phyloP scores from a whole-genome alignment of 2,113 vertebrate species.

The Cariama cristata region DNA sequence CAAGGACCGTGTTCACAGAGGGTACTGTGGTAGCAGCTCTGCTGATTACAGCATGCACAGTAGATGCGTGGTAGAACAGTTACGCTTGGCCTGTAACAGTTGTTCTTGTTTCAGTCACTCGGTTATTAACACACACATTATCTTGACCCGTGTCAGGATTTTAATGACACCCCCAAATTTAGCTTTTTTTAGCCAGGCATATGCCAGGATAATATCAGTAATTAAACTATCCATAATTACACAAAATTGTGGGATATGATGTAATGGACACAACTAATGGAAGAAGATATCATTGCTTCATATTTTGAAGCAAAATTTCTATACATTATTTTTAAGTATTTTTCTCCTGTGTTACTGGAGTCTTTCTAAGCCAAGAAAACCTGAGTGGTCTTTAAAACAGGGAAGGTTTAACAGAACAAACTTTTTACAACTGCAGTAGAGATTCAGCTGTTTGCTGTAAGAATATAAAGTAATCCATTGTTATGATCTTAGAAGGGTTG shows the following conservation, averaged over 20 bases:
- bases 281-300: neutral
- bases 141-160: neutral
- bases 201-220: neutral
- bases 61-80: neutral
- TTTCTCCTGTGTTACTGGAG: neutral
- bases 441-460: neutral
- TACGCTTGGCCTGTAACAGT: rapidly evolving
- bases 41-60: neutral
- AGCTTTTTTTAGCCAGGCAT: neutral
- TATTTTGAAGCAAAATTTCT: neutral
- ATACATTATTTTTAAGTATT: neutral
- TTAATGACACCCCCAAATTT: neutral
- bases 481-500: too few species aligned
- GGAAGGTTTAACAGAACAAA: neutral
- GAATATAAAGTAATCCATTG: too few species aligned
- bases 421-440: neutral
- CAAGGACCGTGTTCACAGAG: neutral
- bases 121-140: neutral
- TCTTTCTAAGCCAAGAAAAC: neutral
- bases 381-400: neutral
- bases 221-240: neutral
- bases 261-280: neutral
- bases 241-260: neutral
- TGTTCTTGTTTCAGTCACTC: neutral
- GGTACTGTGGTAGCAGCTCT: neutral